phyloP scores from a whole-genome alignment of 2,888 invertebrate species.

The Diaperis boleti region DNA sequence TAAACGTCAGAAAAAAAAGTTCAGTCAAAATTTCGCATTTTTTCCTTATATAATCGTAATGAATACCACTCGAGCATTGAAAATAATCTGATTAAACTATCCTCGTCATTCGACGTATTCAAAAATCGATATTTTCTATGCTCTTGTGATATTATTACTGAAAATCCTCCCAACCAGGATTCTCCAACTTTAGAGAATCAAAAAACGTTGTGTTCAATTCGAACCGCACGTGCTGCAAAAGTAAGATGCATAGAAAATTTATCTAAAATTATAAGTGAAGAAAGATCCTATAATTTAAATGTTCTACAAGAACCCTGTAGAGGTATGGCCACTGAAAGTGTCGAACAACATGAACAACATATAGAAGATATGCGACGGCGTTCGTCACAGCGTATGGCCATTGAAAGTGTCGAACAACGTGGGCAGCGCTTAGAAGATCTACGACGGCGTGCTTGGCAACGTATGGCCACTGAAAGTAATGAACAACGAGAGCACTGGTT shows the following conservation, averaged over 20 bases:
- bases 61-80: too few relatives aligned
- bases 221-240: background rate
- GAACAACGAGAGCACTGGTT: background rate
- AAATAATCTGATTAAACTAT: too few relatives aligned
- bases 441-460: background rate
- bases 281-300: background rate
- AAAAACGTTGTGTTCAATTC: background rate
- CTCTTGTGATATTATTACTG: too few relatives aligned
- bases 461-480: background rate
- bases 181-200: too few relatives aligned
- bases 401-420: background rate
- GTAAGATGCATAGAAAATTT: background rate
- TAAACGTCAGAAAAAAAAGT: too few relatives aligned
- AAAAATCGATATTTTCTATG: too few relatives aligned
- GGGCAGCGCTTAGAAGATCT: background rate
- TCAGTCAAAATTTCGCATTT: too few relatives aligned
- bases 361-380: background rate
- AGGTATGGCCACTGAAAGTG: background rate
- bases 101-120: too few relatives aligned
- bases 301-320: background rate
- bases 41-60: too few relatives aligned
- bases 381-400: background rate
- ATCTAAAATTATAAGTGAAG: background rate
- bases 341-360: background rate
- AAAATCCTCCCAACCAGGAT: too few relatives aligned